Evolutionary conservation across 2,797 vertebrate species (phyloP).

Genomic region (Semotilus atromaculatus): DNA sequence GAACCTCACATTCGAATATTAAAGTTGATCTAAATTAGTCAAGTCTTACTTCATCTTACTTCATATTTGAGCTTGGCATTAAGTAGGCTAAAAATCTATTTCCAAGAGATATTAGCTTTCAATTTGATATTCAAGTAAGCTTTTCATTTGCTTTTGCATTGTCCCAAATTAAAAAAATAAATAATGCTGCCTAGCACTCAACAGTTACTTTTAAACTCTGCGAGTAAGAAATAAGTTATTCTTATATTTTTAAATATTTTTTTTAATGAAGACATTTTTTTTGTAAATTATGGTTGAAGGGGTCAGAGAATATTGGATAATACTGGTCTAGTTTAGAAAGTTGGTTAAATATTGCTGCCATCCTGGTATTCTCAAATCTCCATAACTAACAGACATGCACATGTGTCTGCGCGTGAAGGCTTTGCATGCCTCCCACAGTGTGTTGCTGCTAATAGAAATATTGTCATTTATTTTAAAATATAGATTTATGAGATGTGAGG

Average conservation of each 20-base stretch:
- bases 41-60: neutral
- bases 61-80: neutral
- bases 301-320: too few relatives aligned
- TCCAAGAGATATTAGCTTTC: neutral
- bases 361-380: neutral
- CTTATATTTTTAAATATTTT: neutral
- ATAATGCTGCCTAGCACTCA: neutral
- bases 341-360: slow-evolving; percentile 18
- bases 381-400: neutral
- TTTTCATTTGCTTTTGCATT: neutral
- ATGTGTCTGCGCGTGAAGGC: neutral
- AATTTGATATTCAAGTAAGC: neutral
- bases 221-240: slow-evolving; percentile 25
- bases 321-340: slow-evolving; percentile 9
- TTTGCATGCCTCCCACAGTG: slow-evolving; percentile 32
- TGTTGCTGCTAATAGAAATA: neutral
- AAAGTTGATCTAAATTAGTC: neutral
- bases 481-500: too few relatives aligned
- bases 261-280: neutral
- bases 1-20: neutral
- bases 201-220: slow-evolving; percentile 6
- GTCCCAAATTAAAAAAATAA: too few relatives aligned
- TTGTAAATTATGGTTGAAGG: slow-evolving; percentile 1
- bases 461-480: neutral
- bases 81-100: neutral